Base-by-base conservation (phyloP, 2,888 invertebrate species). In the Psylliodes chrysocephalus region DNA sequence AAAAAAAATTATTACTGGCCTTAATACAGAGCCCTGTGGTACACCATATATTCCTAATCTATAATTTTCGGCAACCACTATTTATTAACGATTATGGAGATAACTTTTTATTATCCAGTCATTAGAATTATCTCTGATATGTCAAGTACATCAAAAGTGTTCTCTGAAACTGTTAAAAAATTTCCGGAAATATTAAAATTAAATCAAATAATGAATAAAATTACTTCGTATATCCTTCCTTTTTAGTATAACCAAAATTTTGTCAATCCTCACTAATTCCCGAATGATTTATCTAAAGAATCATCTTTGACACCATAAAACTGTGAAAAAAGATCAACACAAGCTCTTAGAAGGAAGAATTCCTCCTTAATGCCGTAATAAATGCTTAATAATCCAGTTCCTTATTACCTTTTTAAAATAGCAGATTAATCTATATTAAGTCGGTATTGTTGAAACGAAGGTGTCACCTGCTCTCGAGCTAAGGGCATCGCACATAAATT, bases 401-500 rank as follows among this genome's bases (percentile, higher is more conserved):
- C 64, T 44, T 60, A 64, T 60, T 51, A 49, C 60, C 55, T 60
- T 51, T 49, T 42, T 18, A 17, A 52, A 51, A 55, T 46, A 40
- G 19, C 51, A 67, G 65, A 71, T 71, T 71, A 72, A 71, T 71
- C 71, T 70, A 70, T 70, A 68, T 68, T 61, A 70, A 42, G 66
- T 64, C 68, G 64, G 63, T 66, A 69, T 72, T 72, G 70, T 71
- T 66, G 66, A 61, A 52, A 70, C 60, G 54, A 35, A n/a, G 65
- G 65, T 72, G 69, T 71, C 73, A 73, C 73, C 73, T 72, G 73
- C 70, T 72, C 70, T 72, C 67, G 63, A 6, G 63, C 59, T 64
- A 69, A 67, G 61, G 66, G 63, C 65, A 63, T 67, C 57, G 40
- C 63, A 40, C 63, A 67, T 72, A 73, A 73, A 71, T 72, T 70